These are phyloP conservation scores for Oxytorus armatus DNA, from an alignment of 2,888 invertebrate species.

Conservation along the genomic window DNA sequence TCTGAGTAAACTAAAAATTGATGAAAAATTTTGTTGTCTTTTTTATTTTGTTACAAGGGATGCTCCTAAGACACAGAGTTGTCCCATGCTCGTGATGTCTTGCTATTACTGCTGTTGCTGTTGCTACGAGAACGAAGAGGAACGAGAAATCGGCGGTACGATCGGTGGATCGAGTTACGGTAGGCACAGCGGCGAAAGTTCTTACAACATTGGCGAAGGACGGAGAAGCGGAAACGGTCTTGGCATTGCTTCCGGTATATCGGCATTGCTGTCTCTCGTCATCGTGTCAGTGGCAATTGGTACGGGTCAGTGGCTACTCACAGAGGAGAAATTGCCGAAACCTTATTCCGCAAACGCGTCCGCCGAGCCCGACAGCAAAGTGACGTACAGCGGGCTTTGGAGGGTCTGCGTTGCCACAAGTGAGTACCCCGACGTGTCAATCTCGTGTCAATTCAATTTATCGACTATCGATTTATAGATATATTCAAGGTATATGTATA, in stretches of 20 bases:
- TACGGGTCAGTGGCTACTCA: constrained; percentile 94
- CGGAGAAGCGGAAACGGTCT: constrained; percentile 78
- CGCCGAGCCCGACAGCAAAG: constrained; percentile 89
- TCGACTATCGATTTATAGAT: background rate
- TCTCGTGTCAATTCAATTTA: background rate
- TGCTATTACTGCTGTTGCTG: constrained; percentile 79
- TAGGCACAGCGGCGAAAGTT: constrained; percentile 65
- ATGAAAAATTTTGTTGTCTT: too few relatives aligned
- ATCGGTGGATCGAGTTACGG: constrained; percentile 58
- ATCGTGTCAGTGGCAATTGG: constrained; percentile 90
- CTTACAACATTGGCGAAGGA: constrained; percentile 68
- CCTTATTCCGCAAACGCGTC: constrained; percentile 90
- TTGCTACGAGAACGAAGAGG: constrained; percentile 70
- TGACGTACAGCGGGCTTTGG: constrained; percentile 93
- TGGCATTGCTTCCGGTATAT: constrained; percentile 83
- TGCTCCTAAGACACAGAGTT: constrained; percentile 77
- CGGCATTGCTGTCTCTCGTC: constrained; percentile 90
- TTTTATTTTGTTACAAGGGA: constrained; percentile 69
- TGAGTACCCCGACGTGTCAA: constrained; percentile 85
- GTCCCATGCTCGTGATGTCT: constrained; percentile 79
- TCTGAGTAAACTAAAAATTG: too few relatives aligned
- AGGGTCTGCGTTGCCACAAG: constrained; percentile 92
- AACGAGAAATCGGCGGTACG: constrained; percentile 62
- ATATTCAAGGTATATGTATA: too few relatives aligned
- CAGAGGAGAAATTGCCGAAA: constrained; percentile 93